These are phyloP conservation scores for Emydoidea blandingii DNA, from an alignment of 2,797 vertebrate species.

Conservation along the genomic window DNA sequence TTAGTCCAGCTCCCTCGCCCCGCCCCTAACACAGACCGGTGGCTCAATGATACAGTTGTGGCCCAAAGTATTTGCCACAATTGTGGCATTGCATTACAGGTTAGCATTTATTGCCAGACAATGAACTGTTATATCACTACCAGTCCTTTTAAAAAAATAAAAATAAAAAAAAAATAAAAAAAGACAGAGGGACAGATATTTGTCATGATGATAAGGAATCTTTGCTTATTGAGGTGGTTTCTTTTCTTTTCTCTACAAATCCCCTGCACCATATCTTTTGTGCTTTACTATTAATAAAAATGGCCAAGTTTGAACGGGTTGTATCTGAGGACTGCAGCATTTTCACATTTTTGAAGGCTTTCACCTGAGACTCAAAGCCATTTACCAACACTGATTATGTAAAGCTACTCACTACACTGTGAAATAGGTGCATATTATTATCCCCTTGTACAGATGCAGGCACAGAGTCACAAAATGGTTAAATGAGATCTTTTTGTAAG, in stretches of 20 bases:
- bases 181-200: not conserved
- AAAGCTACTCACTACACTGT: not conserved
- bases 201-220: not conserved
- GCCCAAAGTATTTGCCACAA: not conserved
- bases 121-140: not conserved
- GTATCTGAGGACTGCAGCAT: not conserved
- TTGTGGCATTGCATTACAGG: not conserved
- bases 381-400: not conserved
- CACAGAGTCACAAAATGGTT: not conserved
- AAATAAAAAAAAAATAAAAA: too few species aligned
- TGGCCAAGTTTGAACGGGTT: not conserved
- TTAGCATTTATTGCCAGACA: not conserved
- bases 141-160: too few species aligned
- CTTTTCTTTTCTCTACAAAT: not conserved
- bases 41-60: not conserved
- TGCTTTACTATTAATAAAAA: not conserved
- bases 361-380: not conserved
- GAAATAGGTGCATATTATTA: not conserved
- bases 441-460: not conserved
- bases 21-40: not conserved
- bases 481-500: not conserved
- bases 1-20: not conserved
- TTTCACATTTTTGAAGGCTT: not conserved
- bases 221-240: not conserved
- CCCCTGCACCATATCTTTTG: not conserved